Percentiles rank a stretch among this genome's conserved stretches.
These are phyloP conservation scores for Proterorhinus semilunaris DNA, from an alignment of 2,113 vertebrate genomes.

Conservation along the genomic window DNA sequence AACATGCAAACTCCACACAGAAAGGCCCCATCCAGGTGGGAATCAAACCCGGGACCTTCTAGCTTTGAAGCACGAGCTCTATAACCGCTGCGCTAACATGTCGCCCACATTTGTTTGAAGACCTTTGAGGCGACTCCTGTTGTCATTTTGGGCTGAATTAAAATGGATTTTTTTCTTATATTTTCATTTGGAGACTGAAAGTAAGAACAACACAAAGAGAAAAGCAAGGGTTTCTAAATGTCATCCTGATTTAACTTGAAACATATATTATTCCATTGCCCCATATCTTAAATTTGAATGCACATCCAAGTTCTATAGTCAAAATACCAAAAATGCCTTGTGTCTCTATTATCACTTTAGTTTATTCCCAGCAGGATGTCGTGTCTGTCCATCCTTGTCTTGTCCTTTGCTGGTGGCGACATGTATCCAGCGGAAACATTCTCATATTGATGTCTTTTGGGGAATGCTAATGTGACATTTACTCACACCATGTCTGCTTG, in stretches of 20 bases:
- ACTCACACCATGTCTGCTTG: neutral
- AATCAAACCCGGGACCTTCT: too few species aligned
- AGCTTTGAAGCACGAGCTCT: too few species aligned
- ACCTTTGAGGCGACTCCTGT: too few species aligned
- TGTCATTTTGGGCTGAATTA: too few species aligned
- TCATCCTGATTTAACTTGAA: neutral
- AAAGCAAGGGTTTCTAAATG: neutral
- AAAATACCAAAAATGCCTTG: neutral
- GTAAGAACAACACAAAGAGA: neutral
- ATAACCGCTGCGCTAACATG: too few species aligned
- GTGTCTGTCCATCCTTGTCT: constrained; percentile 9
- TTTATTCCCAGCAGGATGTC: constrained; percentile 34
- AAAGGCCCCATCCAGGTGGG: too few species aligned
- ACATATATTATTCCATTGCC: neutral
- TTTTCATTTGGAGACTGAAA: neutral
- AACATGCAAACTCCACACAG: too few species aligned
- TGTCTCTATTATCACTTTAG: constrained; percentile 10
- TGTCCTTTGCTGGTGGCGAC: constrained; percentile 34
- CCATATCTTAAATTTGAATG: neutral
- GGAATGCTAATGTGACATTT: constrained; percentile 45
- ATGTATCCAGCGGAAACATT: constrained; percentile 32
- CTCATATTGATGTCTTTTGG: constrained; percentile 3
- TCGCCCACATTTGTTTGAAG: too few species aligned
- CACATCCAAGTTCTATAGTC: neutral
- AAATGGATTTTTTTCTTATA: too few species aligned